Conservation (phyloP, 2,797 vertebrate species). For the Neopelma chrysocephalum region DNA sequence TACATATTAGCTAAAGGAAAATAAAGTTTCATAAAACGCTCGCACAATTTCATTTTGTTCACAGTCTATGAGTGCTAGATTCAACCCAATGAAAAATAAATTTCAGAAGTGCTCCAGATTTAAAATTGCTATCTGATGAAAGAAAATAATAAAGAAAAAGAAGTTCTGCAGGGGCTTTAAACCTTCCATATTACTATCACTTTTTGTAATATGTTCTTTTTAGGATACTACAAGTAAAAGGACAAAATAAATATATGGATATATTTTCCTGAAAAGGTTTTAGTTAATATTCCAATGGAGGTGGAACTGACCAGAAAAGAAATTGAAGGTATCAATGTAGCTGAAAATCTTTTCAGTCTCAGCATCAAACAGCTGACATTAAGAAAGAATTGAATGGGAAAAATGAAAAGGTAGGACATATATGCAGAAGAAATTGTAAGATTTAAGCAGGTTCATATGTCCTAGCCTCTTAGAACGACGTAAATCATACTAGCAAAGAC, state of each 20-base stretch:
- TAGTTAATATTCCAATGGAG: background rate
- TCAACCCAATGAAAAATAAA: background rate
- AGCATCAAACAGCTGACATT: background rate
- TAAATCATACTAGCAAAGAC: background rate
- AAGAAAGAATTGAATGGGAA: background rate
- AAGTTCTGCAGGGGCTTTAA: background rate
- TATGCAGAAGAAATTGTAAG: background rate
- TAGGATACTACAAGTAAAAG: background rate
- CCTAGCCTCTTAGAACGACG: background rate
- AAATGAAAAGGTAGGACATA: background rate
- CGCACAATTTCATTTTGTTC: background rate
- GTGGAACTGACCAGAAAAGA: background rate
- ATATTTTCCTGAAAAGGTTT: background rate
- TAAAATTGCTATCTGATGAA: background rate
- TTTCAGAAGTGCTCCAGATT: background rate
- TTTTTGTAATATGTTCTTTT: background rate
- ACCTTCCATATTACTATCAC: background rate
- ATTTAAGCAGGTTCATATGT: background rate
- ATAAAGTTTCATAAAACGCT: background rate
- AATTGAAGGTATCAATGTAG: background rate
- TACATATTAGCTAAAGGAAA: background rate
- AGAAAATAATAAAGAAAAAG: background rate
- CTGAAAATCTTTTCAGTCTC: background rate
- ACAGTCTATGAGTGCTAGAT: background rate
- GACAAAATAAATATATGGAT: background rate